Base-by-base conservation (phyloP, 2,888 invertebrate genomes). In the Tiliacea aurago region DNA sequence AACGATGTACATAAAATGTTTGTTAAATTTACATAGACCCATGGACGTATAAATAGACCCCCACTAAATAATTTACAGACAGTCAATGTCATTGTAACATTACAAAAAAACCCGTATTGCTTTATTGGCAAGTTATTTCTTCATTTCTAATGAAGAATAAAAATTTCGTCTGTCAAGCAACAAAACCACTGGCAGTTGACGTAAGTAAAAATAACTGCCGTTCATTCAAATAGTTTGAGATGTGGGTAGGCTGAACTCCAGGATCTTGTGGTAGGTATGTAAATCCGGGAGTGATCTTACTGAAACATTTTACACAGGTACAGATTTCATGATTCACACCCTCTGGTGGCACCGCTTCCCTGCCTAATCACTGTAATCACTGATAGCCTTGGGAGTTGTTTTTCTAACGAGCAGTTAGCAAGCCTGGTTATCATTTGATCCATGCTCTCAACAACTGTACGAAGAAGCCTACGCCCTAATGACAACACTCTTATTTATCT, bases 391-490 rank as follows among this genome's bases (percentile, higher is more conserved):
- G 49, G 49, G 47, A 73, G 53, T 77, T 55, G 59, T 80, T 77
- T 65, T 73, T 28, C n/a, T 43, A 37, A 45, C 13, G 18, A 47
- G 1, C 43, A 66, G 45, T 62, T 41, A 66, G 20, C 23, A 62
- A 56, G 13, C 7, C 28, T 20, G 10, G 49, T 80, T 77, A 80
- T 78, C 77, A 62, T 56, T 80, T 81, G 23, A 78, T 78, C 61
- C 75, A 53, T 43, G 58, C 53, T 75, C 61, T 80, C 51, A 70
- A 51, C 59, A 74, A 80, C 47, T 45, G 28, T 33, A 70, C 28
- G 6, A 28, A 64, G 13, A 61, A 67, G 37, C 63, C 66, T 63
- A 62, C 49, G 41, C 41, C 55, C 33, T 72, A 56, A 65, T 69
- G 18, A 69, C 61, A 75, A 45, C 58, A 70, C 76, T 68, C 53